phyloP scores from a whole-genome alignment of 2,888 invertebrate genomes.

The Sarcophaga carnaria region DNA sequence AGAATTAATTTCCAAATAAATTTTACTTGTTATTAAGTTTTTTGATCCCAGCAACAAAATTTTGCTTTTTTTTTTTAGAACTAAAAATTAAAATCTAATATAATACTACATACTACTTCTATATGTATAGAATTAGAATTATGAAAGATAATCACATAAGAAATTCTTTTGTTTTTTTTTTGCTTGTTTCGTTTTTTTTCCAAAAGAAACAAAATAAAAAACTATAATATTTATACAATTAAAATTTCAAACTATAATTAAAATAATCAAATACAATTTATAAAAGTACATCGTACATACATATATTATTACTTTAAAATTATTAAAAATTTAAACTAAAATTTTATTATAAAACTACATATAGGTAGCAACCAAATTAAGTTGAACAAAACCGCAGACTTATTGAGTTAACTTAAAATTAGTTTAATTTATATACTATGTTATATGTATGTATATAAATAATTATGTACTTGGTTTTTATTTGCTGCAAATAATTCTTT shows the following conservation, averaged over 20 bases:
- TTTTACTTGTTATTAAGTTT: conserved; percentile 1
- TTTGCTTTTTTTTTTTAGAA: conserved; percentile 47
- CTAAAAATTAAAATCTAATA: conserved; percentile 11
- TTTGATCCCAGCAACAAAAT: conserved; percentile 65
- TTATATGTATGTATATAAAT: neutral
- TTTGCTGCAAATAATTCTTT: conserved; percentile 27
- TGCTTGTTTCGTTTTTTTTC: neutral
- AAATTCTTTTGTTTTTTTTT: too few species aligned
- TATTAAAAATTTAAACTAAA: conserved; percentile 35
- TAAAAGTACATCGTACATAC: neutral
- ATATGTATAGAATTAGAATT: neutral
- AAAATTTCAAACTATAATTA: conserved; percentile 27
- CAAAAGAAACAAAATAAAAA: conserved; percentile 53
- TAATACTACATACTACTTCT: neutral
- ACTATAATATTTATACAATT: conserved; percentile 11
- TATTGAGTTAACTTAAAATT: conserved; percentile 62
- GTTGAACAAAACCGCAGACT: conserved; percentile 67
- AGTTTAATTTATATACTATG: neutral
- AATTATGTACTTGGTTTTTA: neutral
- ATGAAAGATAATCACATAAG: too few species aligned
- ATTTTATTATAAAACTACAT: conserved; percentile 48
- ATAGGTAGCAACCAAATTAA: conserved; percentile 57
- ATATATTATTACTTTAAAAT: conserved; percentile 19
- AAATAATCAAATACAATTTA: conserved; percentile 32
- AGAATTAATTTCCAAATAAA: conserved; percentile 11